A percentile compares a stretch with the other conserved stretches of the same genome.
phyloP scores from a whole-genome alignment of 2,888 invertebrate genomes.

The Melipona beecheii region DNA sequence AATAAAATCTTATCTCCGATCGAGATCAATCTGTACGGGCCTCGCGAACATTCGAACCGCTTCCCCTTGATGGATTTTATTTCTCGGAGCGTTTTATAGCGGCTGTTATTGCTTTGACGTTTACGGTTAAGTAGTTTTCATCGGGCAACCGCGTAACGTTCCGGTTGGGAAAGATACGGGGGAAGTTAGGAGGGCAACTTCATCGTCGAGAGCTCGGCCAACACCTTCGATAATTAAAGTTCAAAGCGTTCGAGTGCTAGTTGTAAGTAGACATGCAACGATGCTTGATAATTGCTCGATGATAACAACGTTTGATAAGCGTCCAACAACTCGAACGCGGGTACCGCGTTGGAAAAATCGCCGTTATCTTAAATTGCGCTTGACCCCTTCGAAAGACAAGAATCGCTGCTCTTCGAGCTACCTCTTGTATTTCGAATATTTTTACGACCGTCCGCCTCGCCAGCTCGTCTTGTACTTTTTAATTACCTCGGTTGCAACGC shows the following conservation, averaged over 20 bases:
- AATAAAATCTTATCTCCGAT: background rate
- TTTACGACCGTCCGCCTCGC: background rate
- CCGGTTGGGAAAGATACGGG: background rate
- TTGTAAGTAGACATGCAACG: slow-evolving; percentile 54
- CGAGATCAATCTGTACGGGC: too few relatives aligned
- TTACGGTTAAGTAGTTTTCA: slow-evolving; percentile 2
- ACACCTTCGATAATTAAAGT: slow-evolving; percentile 38
- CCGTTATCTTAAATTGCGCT: slow-evolving; percentile 32
- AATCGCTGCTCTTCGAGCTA: slow-evolving; percentile 1
- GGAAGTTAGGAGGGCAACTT: slow-evolving; percentile 7
- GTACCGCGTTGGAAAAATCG: slow-evolving; percentile 13
- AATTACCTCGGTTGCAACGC: background rate
- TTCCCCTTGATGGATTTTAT: too few relatives aligned
- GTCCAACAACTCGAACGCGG: slow-evolving; percentile 24
- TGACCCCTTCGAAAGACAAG: slow-evolving; percentile 18
- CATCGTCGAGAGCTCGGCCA: slow-evolving; percentile 1
- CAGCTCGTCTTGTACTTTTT: background rate
- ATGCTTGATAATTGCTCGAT: slow-evolving; percentile 57
- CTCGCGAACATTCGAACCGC: too few relatives aligned
- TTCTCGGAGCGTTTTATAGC: background rate
- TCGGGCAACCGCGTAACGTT: background rate
- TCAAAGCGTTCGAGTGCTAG: slow-evolving; percentile 32
- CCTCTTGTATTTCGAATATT: background rate
- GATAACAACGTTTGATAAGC: slow-evolving; percentile 58
- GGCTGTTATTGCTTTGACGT: background rate